A percentile compares a stretch with the other conserved stretches of the same genome.
phyloP scores from a whole-genome alignment of 2,888 invertebrate genomes.

The Pterostichus niger region DNA sequence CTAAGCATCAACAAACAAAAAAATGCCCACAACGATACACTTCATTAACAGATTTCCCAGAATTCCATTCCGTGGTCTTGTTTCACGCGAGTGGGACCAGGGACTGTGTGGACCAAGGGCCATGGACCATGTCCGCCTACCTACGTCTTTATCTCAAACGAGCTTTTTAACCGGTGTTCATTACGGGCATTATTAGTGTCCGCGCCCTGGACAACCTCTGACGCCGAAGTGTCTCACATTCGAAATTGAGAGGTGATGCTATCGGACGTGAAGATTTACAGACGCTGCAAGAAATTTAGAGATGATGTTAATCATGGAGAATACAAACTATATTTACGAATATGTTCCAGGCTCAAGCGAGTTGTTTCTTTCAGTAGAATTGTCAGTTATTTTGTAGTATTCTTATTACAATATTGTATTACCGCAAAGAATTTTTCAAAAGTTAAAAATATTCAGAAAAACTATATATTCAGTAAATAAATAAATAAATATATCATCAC shows the following conservation, averaged over 20 bases:
- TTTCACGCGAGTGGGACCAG: slow-evolving; percentile 34
- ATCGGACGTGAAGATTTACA: not conserved
- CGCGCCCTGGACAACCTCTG: not conserved
- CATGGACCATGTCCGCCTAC: slow-evolving; percentile 31
- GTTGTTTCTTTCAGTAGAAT: no score
- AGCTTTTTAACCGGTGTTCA: slow-evolving; percentile 62
- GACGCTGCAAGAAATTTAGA: not conserved
- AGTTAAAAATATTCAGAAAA: no score
- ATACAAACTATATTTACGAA: no score
- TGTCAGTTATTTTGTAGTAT: no score
- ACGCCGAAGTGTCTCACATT: slow-evolving; percentile 50
- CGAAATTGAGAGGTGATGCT: slow-evolving; percentile 18
- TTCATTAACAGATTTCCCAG: slow-evolving; percentile 57
- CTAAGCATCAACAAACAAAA: slow-evolving; percentile 44
- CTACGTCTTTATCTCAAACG: slow-evolving; percentile 65
- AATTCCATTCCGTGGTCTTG: slow-evolving; percentile 49
- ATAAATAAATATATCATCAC: no score
- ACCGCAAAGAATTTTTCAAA: no score
- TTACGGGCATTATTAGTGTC: slow-evolving; percentile 65
- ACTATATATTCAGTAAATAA: no score
- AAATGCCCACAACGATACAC: slow-evolving; percentile 31
- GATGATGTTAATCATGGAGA: not conserved
- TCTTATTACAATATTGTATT: no score
- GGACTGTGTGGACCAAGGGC: not conserved
- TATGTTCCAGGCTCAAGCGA: no score